Evolutionary conservation across 1,140 invertebrate species (phyloP).

Genomic region (Acromyrmex heyeri): DNA sequence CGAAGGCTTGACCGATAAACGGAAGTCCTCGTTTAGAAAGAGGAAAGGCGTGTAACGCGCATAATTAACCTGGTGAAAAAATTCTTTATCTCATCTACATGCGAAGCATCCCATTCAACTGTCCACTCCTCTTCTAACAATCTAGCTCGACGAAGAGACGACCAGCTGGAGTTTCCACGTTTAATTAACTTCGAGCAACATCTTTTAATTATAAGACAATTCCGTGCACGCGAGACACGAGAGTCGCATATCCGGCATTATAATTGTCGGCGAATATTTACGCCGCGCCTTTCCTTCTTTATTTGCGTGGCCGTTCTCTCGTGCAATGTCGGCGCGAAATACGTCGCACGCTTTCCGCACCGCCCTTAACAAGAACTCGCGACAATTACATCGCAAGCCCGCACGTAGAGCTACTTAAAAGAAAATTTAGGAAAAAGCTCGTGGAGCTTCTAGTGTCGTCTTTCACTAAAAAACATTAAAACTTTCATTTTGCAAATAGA

Average conservation of each 20-base stretch:
- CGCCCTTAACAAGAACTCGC: constrained; percentile 25
- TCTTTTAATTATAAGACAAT: constrained; percentile 79
- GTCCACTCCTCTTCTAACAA: not conserved
- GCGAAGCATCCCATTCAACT: constrained; percentile 28
- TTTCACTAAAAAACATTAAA: constrained; percentile 11
- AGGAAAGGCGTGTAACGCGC: constrained; percentile 69
- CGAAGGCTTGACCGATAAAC: constrained; percentile 1
- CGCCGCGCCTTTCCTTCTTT: constrained; percentile 38
- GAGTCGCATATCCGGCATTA: constrained; percentile 68
- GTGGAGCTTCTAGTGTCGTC: constrained; percentile 12
- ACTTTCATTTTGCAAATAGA: constrained; percentile 35
- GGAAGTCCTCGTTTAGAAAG: constrained; percentile 64
- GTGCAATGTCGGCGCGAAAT: constrained; percentile 28
- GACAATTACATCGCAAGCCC: constrained; percentile 46
- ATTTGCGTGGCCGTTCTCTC: constrained; percentile 1
- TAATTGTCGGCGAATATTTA: constrained; percentile 70
- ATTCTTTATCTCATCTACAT: constrained; percentile 74
- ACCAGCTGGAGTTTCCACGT: constrained; percentile 53
- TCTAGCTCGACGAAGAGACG: constrained; percentile 16
- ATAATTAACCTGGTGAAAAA: constrained; percentile 80
- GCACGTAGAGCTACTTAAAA: constrained; percentile 42
- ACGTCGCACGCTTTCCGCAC: constrained; percentile 13
- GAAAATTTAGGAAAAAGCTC: constrained; percentile 50
- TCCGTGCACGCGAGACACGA: constrained; percentile 44
- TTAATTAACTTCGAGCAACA: constrained; percentile 82